phyloP scores from a whole-genome alignment of 1,140 invertebrate species.

The Armadillidium nasatum region DNA sequence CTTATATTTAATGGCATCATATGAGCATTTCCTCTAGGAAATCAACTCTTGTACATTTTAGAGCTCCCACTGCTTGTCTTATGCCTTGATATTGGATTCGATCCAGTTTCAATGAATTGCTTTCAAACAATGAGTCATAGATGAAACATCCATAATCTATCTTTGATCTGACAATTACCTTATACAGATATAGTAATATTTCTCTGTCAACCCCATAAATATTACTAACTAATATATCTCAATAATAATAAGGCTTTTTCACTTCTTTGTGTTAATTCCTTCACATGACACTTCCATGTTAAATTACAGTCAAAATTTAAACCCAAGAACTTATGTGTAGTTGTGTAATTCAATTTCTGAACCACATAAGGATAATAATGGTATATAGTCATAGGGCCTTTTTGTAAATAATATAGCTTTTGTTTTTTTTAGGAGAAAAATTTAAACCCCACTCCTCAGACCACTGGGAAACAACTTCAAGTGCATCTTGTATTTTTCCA shows the following conservation, averaged over 20 bases:
- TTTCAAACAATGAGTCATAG: neutral
- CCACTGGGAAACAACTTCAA: neutral
- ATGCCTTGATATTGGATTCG: conserved; percentile 3
- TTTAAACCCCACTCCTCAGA: conserved; percentile 1
- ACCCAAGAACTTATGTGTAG: neutral
- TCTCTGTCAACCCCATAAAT: neutral
- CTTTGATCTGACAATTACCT: neutral
- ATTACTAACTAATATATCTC: neutral
- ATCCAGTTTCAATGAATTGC: neutral
- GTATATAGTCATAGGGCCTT: neutral
- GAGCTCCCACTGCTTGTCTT: neutral
- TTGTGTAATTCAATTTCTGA: neutral
- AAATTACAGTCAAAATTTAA: neutral
- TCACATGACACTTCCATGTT: neutral
- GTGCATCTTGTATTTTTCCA: neutral
- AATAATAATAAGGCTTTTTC: neutral
- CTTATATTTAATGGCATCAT: neutral
- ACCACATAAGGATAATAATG: neutral
- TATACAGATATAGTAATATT: neutral
- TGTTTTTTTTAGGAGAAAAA: neutral
- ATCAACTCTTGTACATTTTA: neutral
- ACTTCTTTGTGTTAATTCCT: neutral
- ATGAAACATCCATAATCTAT: conserved; percentile 18
- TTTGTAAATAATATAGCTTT: neutral
- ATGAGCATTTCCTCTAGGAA: neutral